phyloP scores from a whole-genome alignment of 2,113 vertebrate genomes.

The Donacobius atricapilla region DNA sequence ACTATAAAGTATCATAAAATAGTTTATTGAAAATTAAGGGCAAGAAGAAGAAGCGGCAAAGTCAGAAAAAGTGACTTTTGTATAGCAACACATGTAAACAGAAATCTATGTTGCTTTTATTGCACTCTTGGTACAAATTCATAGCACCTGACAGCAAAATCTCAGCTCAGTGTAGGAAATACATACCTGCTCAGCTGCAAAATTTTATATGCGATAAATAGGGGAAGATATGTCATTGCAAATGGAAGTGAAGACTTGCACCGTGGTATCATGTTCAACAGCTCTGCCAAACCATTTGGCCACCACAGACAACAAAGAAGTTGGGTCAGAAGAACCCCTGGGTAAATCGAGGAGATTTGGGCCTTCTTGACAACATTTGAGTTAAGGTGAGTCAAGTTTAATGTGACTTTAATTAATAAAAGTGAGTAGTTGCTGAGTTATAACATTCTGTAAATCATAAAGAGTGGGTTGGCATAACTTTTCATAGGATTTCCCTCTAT shows the following conservation, averaged over 20 bases:
- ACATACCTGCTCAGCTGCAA: neutral
- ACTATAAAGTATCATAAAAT: neutral
- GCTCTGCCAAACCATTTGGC: rapidly evolving
- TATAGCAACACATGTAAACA: slow-evolving; percentile 1
- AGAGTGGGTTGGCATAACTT: neutral
- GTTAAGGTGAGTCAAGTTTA: neutral
- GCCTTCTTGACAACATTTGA: neutral
- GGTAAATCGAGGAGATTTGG: neutral
- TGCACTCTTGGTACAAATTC: slow-evolving; percentile 4
- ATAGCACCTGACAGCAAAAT: slow-evolving; percentile 3
- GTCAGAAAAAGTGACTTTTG: neutral
- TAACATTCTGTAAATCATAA: neutral
- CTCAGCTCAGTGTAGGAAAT: neutral
- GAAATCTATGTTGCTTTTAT: slow-evolving; percentile 13
- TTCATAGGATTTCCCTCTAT: neutral
- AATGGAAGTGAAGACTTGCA: neutral
- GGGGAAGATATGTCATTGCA: neutral
- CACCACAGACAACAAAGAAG: neutral
- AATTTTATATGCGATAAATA: neutral
- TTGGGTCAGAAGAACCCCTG: rapidly evolving
- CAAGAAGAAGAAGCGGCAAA: neutral
- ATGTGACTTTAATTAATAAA: neutral
- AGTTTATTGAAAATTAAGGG: neutral
- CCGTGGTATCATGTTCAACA: rapidly evolving
- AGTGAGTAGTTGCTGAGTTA: neutral